Base-by-base conservation (phyloP, 2,888 invertebrate genomes). In the Drosophila bunnanda region DNA sequence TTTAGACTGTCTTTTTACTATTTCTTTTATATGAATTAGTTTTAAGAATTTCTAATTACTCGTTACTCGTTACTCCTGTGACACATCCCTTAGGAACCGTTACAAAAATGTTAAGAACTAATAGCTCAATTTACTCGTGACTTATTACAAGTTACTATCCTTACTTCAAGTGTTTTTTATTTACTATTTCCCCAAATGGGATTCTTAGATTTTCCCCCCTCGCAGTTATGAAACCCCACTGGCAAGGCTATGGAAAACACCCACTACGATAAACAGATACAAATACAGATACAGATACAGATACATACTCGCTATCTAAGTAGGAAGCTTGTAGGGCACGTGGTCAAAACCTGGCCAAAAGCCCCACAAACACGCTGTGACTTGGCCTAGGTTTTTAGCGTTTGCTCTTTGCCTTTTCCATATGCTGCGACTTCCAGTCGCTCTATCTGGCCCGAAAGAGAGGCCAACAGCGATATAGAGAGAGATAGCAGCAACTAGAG, bases 251-350 rank as follows among this genome's bases (percentile, higher is more conserved):
- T 53, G 53, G 53, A 36, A 53, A 50, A 25, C 53, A 53, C 53
- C 53, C 32, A 44, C 17, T 1, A 15, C 5, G 32, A 52, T 34
- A 34, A 32, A 50, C 20, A 30, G 55, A 41, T 39, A 56, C 28
- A 48, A n/a, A 38, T 38, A 38, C 38, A 38, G 30, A 30, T 30
- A 30, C 30, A 30, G 36, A 34, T 34, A 52, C 34, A 34, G 20
- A 32, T n/a, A 15, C 28, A 39, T 60, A 50, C 34, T 15, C 54
- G 48, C 54, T 73, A 72, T 72, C 74, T 57, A 73, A 54, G 32
- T 73, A 74, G 72, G 72, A 72, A 72, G 72, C 64, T 20, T 25
- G 22, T n/a, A 22, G 48, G 48, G 50, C 71, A 71, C 72, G 72
- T 71, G 71, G 61, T 61, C 38, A 15, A 8, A 56, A 61, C 52